A percentile compares a stretch with the other conserved stretches of the same genome.
Conservation (phyloP, 2,797 vertebrate species). For the Gorsachius magnificus region DNA sequence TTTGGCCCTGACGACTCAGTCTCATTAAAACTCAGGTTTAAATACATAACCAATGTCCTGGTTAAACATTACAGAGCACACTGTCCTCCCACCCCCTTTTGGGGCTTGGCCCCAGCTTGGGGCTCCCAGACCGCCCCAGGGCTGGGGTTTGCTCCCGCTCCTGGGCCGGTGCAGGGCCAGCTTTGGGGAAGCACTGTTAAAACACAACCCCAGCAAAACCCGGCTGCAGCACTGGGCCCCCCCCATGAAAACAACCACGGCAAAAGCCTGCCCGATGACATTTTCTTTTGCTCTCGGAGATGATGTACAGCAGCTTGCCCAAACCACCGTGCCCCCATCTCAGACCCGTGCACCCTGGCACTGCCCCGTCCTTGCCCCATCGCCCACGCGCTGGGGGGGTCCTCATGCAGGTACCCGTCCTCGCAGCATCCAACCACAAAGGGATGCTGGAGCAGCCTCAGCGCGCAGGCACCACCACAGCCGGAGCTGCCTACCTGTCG, state of each 20-base stretch:
- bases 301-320: neutral
- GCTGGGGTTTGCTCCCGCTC: neutral
- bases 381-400: fast-evolving
- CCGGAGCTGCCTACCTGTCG: neutral
- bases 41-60: neutral
- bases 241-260: fast-evolving
- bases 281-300: neutral
- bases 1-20: neutral
- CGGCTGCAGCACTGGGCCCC: fast-evolving
- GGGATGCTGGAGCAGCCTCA: neutral
- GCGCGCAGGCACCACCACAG: fast-evolving
- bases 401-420: neutral
- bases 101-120: neutral
- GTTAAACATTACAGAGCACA: neutral
- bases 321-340: fast-evolving
- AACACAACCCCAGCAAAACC: fast-evolving
- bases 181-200: neutral
- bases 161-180: fast-evolving
- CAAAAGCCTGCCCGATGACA: neutral
- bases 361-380: neutral
- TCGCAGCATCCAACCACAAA: neutral
- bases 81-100: fast-evolving
- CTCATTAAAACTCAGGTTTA: neutral
- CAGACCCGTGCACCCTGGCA: fast-evolving
- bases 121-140: neutral